Percentiles rank a stretch among this genome's conserved stretches.
These are phyloP conservation scores for Parasteatoda tepidariorum DNA, from an alignment of 1,140 invertebrate species.

Conservation along the genomic window DNA sequence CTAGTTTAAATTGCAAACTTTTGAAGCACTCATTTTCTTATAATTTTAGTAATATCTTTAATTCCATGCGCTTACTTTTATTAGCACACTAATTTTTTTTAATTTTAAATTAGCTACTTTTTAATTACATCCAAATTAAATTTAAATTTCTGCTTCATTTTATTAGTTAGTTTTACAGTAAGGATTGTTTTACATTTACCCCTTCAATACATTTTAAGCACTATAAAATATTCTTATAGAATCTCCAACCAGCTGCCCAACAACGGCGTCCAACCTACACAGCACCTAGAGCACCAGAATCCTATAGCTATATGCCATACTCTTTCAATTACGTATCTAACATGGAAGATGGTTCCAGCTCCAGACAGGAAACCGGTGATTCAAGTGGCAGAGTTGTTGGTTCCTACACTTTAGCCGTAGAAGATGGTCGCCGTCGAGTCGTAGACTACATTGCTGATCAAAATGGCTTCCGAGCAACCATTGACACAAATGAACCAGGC, in stretches of 20 bases:
- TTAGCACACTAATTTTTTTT: no score
- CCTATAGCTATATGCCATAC: slow-evolving; percentile 34
- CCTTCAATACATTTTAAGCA: no score
- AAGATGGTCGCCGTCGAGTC: slow-evolving; percentile 52
- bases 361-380: slow-evolving; percentile 49
- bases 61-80: no score
- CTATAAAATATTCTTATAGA: no score
- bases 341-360: slow-evolving; percentile 38
- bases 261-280: slow-evolving; percentile 29
- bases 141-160: no score
- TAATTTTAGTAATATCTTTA: no score
- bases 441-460: slow-evolving; percentile 60
- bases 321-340: slow-evolving; percentile 46
- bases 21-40: no score
- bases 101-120: no score
- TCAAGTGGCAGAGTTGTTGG: slow-evolving; percentile 55
- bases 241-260: slow-evolving; percentile 32
- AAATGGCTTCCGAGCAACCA: slow-evolving; percentile 48
- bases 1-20: no score
- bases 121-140: no score
- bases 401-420: slow-evolving; percentile 53
- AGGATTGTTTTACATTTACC: not conserved
- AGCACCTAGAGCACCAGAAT: not conserved
- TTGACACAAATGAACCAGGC: slow-evolving; percentile 57
- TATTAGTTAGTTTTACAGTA: not conserved